Percentiles rank a stretch among this genome's conserved stretches.
Evolutionary conservation across 2,888 invertebrate genomes (phyloP).

Genomic region (Pharmacophagus antenor): DNA sequence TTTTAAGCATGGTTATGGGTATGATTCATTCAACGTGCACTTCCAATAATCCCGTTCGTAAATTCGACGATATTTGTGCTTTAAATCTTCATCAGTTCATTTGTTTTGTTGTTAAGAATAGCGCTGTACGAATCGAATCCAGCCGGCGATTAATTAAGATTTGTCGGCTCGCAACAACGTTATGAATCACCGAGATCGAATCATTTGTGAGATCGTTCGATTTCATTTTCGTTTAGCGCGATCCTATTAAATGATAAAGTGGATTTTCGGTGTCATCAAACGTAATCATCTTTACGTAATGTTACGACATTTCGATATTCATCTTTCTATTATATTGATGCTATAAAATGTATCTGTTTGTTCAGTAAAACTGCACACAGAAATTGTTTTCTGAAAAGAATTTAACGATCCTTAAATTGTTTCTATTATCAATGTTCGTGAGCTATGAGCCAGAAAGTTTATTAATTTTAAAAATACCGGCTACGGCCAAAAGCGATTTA

Average conservation of each 20-base stretch:
- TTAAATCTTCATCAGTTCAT: slow-evolving; percentile 23
- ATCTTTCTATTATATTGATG: not conserved
- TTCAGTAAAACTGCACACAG: too few relatives aligned
- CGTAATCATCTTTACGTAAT: slow-evolving; percentile 3
- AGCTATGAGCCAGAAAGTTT: too few relatives aligned
- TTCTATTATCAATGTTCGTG: too few relatives aligned
- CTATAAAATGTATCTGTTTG: too few relatives aligned
- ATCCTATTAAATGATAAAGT: slow-evolving; percentile 10
- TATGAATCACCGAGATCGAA: slow-evolving; percentile 22
- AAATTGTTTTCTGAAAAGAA: too few relatives aligned
- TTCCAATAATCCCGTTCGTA: slow-evolving; percentile 14
- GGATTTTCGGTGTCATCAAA: slow-evolving; percentile 4
- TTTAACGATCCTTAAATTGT: too few relatives aligned
- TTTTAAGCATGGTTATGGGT: slow-evolving; percentile 3
- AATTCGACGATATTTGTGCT: slow-evolving; percentile 10
- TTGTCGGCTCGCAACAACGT: slow-evolving; percentile 27
- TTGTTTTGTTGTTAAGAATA: slow-evolving; percentile 23
- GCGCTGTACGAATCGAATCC: slow-evolving; percentile 21
- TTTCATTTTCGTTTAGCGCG: slow-evolving; percentile 18
- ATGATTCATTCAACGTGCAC: slow-evolving; percentile 15
- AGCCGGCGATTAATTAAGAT: slow-evolving; percentile 32
- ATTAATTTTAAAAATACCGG: too few relatives aligned
- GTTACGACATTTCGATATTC: not conserved
- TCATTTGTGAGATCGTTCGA: slow-evolving; percentile 26
- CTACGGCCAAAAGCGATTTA: too few relatives aligned